Conservation (phyloP, 2,113 vertebrate species). For the Nicator chloris region DNA sequence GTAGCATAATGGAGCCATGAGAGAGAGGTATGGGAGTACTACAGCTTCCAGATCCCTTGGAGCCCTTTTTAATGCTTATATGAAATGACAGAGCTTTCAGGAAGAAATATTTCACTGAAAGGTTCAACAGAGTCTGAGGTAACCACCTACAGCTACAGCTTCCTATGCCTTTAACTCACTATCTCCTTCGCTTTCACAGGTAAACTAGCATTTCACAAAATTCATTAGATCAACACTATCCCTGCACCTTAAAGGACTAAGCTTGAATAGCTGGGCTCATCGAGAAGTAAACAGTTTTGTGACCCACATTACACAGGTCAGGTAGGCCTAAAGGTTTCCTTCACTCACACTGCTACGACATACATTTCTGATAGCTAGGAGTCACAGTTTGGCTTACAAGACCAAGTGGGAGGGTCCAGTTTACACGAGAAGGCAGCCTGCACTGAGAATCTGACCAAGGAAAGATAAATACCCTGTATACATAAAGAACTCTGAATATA, state of each 20-base stretch:
- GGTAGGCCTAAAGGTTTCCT: not conserved
- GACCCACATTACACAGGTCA: not conserved
- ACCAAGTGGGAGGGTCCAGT: not conserved
- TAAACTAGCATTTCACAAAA: not conserved
- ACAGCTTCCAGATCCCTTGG: conserved; percentile 8
- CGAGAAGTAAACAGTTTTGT: not conserved
- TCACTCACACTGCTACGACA: not conserved
- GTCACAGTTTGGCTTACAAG: not conserved
- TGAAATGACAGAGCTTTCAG: not conserved
- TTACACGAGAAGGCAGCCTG: conserved; percentile 11
- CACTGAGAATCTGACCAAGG: not conserved
- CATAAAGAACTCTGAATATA: not conserved
- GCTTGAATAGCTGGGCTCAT: not conserved
- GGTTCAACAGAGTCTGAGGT: not conserved
- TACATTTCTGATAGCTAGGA: not conserved
- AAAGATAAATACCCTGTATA: conserved; percentile 34
- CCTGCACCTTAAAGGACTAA: not conserved
- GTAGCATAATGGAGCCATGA: not conserved
- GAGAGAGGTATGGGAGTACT: not conserved
- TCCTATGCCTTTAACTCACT: not conserved
- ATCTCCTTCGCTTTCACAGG: not conserved
- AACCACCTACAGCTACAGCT: not conserved
- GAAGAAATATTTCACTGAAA: not conserved
- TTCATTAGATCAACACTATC: not conserved
- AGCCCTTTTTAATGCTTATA: not conserved